Evolutionary conservation across 2,888 invertebrate species (phyloP), one percentile per base, ranked within the genome.

Genomic region (Phoronis australis): DNA sequence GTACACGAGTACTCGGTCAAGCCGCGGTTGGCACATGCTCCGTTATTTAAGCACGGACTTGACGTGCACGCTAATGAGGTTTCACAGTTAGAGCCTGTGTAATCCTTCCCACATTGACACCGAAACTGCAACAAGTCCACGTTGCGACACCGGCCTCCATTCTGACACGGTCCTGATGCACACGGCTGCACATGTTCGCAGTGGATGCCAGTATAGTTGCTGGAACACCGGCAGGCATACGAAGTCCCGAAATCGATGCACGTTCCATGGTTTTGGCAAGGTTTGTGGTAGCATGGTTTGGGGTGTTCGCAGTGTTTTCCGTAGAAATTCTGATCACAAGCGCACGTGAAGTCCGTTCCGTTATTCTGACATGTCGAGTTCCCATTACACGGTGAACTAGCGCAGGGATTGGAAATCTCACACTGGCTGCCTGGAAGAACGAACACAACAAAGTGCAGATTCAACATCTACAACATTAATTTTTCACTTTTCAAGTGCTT

Each of bases 161-260:
- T 66, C 31, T 43, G 26, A 51, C 71, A 71, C 1, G 62, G 56
- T 35, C 42, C 51, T 23, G 45, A 51, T 24, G 53, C 41, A 51
- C 71, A 70, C 4, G 59, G 60, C n/a, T 64, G 50, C 22, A 44
- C 39, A 4, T 41, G 42, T 42, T 71, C 60, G 48, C 70, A 71
- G 24, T 48, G 57, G 18, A 43, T 31, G 4, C 72, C 70, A 2
- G 57, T 59, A 45, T 58, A 72, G 18, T 62, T 62, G 2, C 49
- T 47, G 6, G 52, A 43, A 50, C 72, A 72, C 12, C 55, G 48
- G 54, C 70, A 71, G 1, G 52, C 20, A 22, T 52, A 46, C 24
- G 50, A 51, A 15, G 37, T 53, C 23, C 40, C 25, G 22, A 38
- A 41, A 24, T 47, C 31, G 6, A 24, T 15, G 27, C 60, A 60